Evolutionary conservation across 2,888 invertebrate species (phyloP).

Genomic region (Ischnus inquisitorius): DNA sequence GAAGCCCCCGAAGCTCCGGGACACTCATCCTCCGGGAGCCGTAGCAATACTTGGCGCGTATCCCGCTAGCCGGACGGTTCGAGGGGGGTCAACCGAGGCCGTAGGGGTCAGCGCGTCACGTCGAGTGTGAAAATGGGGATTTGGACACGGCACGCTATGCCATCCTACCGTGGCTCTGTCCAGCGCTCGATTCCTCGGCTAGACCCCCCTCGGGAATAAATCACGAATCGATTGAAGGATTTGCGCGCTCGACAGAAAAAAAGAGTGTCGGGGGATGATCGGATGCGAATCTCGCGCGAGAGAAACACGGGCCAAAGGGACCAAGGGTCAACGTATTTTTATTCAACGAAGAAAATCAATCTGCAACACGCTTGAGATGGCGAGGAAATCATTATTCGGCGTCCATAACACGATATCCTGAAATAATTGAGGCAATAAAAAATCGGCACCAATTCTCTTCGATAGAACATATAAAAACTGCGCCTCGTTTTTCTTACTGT

Average conservation of each 20-base stretch:
- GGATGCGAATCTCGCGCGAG: constrained; percentile 10
- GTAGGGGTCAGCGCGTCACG: constrained; percentile 79
- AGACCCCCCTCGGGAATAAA: constrained; percentile 69
- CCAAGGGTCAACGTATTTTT: constrained; percentile 23
- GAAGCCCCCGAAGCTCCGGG: constrained; percentile 26
- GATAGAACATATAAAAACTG: too few relatives aligned
- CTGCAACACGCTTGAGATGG: neutral
- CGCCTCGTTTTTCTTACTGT: too few relatives aligned
- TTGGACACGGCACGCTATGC: constrained; percentile 60
- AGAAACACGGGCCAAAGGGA: constrained; percentile 7
- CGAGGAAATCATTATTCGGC: neutral
- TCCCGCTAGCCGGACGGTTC: constrained; percentile 56
- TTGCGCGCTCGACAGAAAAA: constrained; percentile 65
- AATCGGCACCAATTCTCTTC: too few relatives aligned
- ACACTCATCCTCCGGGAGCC: constrained; percentile 40
- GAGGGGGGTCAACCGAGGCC: constrained; percentile 73
- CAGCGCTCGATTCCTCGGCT: constrained; percentile 36
- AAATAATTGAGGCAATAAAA: neutral
- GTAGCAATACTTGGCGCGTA: constrained; percentile 70
- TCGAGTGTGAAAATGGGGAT: constrained; percentile 84
- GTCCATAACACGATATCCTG: neutral
- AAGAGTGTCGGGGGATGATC: constrained; percentile 15
- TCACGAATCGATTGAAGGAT: constrained; percentile 80
- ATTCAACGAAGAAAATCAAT: constrained; percentile 43
- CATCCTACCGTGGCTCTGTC: constrained; percentile 19